Base-by-base conservation (phyloP, 1,140 invertebrate species). In the Mamestra configurata region DNA sequence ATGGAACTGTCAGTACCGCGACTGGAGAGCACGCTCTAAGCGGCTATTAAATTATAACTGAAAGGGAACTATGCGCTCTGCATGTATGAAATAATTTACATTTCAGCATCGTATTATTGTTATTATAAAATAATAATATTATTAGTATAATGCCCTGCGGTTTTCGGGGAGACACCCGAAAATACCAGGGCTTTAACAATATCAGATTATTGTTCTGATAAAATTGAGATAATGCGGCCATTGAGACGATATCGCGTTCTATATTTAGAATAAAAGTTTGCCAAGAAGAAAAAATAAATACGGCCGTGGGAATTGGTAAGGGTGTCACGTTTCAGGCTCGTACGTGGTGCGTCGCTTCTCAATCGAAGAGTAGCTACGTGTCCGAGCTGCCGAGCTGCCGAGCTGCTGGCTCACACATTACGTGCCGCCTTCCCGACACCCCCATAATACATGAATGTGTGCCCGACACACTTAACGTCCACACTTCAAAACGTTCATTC, bases 231-330 rank as follows among this genome's bases (percentile, higher is more conserved):
- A 46, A 43, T 61, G 37, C 46, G 72, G 55, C 59, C 72, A 43
- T 75, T 35, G 72, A 24, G 55, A 76, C 37, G 55, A 78, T 55
- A 70, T 6, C 57, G 8, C 20, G 43, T 61, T 77, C 79, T 85
- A 84, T 84, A 80, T 86, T 84, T 84, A 83, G 80, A 81, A 43
- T 75, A 43, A 84, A 84, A 84, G 80, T 86, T 83, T 82, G 77
- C 57, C 59, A 71, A 82, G 46, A 68, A 82, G 22, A 82, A 78
- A 79, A 79, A 81, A 86, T 87, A 84, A 86, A 88, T 86, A 78
- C 75, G 81, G 75, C 22, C n/a, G 46, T 64, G 49, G 27, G 68
- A 77, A 85, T 89, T 88, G 80, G 84, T 82, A 90, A 80, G 82
- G 72, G 71, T 76, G 31, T 80, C 89, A 90, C 89, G 87, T 90